Conservation (phyloP, 1,140 invertebrate genomes). For the Dysdera silvatica region DNA sequence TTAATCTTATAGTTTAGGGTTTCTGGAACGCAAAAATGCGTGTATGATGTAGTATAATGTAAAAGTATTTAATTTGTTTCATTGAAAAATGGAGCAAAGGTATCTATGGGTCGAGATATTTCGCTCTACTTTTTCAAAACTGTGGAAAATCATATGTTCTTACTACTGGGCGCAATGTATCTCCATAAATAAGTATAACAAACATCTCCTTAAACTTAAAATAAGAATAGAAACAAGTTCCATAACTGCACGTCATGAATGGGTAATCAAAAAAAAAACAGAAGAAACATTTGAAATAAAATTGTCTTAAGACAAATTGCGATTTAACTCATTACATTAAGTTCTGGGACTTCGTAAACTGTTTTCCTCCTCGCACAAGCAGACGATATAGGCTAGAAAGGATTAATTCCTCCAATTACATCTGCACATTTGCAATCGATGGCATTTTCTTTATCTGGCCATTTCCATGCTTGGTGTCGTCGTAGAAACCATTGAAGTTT, state of each 20-base stretch:
- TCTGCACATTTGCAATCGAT: neutral
- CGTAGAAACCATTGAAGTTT: neutral
- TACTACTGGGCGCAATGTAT: neutral
- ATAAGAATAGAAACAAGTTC: neutral
- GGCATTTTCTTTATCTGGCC: neutral
- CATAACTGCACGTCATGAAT: neutral
- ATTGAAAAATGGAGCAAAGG: neutral
- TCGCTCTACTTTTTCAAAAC: neutral
- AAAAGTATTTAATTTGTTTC: neutral
- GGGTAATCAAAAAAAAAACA: neutral
- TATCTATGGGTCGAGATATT: neutral
- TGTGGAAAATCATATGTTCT: neutral
- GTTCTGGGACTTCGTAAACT: neutral
- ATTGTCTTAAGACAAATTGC: neutral
- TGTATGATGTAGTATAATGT: neutral
- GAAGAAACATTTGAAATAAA: neutral
- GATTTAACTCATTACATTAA: neutral
- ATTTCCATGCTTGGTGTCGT: neutral
- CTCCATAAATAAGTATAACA: neutral
- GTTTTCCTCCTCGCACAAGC: neutral
- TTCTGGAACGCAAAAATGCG: neutral
- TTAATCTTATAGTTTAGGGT: neutral
- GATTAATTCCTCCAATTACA: neutral
- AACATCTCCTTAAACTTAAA: neutral
- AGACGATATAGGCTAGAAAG: neutral